Conservation (phyloP, 1,140 invertebrate genomes). For the Ostrea denselamellosa region DNA sequence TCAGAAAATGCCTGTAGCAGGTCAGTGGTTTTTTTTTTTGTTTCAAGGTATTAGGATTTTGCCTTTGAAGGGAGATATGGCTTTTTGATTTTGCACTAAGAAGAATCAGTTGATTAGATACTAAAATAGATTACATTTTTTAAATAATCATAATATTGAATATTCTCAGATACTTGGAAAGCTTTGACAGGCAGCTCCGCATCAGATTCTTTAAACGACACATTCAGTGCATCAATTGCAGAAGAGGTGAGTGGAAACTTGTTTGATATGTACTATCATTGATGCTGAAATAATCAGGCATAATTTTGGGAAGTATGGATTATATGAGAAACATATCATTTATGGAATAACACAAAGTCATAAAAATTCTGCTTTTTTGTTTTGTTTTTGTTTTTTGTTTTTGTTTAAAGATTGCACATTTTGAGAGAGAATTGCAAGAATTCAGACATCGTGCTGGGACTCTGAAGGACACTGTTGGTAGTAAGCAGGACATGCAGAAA, state of each 20-base stretch:
- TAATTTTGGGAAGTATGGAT: too few relatives aligned
- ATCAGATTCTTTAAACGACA: not conserved
- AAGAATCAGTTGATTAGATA: too few relatives aligned
- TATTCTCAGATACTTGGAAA: not conserved
- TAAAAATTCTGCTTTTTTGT: too few relatives aligned
- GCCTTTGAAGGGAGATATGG: too few relatives aligned
- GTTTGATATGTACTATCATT: not conserved
- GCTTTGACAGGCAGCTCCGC: not conserved
- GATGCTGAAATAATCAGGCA: not conserved
- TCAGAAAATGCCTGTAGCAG: conserved; percentile 1
- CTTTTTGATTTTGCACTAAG: too few relatives aligned
- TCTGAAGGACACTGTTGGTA: conserved; percentile 76
- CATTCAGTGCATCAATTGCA: conserved; percentile 23
- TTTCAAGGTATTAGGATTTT: too few relatives aligned
- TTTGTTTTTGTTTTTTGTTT: not conserved
- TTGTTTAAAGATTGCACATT: conserved; percentile 81
- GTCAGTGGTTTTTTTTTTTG: not conserved
- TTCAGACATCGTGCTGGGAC: conserved; percentile 76
- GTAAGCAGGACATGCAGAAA: conserved; percentile 80
- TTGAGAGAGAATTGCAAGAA: conserved; percentile 83
- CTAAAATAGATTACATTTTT: too few relatives aligned
- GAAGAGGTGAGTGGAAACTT: not conserved
- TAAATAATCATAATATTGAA: too few relatives aligned
- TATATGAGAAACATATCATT: too few relatives aligned
- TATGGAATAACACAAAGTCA: too few relatives aligned